Conservation (phyloP, 2,113 vertebrate genomes). For the Vulpes vulpes region DNA sequence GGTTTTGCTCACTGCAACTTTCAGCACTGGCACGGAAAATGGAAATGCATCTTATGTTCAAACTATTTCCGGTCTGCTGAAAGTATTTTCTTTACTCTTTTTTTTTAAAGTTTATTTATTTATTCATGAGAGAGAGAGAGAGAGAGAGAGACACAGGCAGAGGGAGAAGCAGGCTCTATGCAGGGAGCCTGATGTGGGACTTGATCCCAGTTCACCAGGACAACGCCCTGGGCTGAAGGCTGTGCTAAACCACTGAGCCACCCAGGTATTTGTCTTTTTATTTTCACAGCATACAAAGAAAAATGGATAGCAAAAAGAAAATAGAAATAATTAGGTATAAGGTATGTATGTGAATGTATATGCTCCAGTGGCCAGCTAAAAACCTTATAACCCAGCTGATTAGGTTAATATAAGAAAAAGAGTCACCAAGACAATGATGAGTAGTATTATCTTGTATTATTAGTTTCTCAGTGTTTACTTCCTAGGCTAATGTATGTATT, state of each 20-base stretch:
- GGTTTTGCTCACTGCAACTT: constrained; percentile 1
- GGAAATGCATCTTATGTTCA: constrained; percentile 1
- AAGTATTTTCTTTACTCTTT: not conserved
- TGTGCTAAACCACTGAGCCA: too few species aligned
- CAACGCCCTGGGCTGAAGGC: too few species aligned
- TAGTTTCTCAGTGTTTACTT: not conserved
- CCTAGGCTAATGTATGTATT: not conserved
- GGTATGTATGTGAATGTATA: not conserved
- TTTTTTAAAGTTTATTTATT: not conserved
- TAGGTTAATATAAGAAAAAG: not conserved
- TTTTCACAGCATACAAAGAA: not conserved
- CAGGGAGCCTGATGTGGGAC: too few species aligned
- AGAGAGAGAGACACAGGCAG: too few species aligned
- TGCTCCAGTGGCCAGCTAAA: not conserved
- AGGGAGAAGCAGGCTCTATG: too few species aligned
- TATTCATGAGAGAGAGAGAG: too few species aligned
- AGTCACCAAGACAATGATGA: not conserved
- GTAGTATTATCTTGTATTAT: not conserved
- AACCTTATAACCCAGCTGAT: not conserved
- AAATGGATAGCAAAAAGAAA: not conserved
- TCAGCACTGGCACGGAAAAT: constrained; percentile 8
- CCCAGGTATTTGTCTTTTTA: not conserved
- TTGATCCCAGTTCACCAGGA: too few species aligned
- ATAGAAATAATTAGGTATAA: not conserved
- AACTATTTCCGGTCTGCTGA: not conserved